A percentile compares a stretch with the other conserved stretches of the same genome.
Conservation (phyloP, 2,113 vertebrate species). For the Zootoca vivipara region DNA sequence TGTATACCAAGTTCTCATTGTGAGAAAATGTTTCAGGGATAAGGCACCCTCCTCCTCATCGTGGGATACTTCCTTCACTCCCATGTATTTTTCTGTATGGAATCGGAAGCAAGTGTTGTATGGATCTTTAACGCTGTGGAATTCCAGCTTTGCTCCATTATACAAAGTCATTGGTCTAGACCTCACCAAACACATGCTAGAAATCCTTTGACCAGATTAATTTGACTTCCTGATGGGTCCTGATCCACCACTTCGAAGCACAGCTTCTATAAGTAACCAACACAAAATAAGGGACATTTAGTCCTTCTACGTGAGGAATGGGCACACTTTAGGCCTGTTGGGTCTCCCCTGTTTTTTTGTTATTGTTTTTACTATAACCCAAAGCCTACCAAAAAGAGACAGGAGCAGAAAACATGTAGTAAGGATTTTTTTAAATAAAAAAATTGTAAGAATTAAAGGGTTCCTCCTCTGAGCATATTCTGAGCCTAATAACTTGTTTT, state of each 20-base stretch:
- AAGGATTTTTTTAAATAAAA: too few species aligned
- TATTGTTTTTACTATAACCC: too few species aligned
- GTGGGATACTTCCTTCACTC: neutral
- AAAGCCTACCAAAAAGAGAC: too few species aligned
- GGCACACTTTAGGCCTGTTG: too few species aligned
- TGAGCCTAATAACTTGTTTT: too few species aligned
- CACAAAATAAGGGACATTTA: neutral
- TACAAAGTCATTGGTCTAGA: neutral
- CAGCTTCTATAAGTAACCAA: neutral
- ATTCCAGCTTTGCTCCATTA: neutral
- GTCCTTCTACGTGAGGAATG: neutral
- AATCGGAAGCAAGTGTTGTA: neutral
- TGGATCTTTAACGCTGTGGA: neutral
- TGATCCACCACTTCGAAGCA: neutral
- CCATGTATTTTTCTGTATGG: neutral
- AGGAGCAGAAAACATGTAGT: too few species aligned
- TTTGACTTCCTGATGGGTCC: neutral
- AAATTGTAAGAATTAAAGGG: too few species aligned
- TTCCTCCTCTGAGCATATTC: too few species aligned
- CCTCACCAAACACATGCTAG: neutral
- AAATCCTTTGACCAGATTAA: neutral
- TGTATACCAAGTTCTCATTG: neutral
- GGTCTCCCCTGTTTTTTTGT: too few species aligned
- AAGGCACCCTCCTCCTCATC: neutral
- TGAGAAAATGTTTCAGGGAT: neutral